phyloP scores from a whole-genome alignment of 2,113 vertebrate species.

The Cercopithecus mona region DNA sequence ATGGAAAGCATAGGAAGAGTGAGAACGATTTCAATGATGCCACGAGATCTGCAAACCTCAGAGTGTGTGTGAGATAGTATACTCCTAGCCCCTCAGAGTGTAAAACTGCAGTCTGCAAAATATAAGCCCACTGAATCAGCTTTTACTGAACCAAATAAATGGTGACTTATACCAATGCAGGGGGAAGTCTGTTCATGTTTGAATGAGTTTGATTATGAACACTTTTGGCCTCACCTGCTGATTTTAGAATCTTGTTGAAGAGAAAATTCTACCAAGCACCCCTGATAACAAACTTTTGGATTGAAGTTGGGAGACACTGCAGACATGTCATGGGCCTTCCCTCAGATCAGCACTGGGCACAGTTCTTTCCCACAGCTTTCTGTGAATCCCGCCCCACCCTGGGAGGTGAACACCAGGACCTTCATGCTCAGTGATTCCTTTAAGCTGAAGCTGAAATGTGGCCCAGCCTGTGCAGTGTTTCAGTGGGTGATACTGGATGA shows the following conservation, averaged over 20 bases:
- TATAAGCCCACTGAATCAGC: not conserved
- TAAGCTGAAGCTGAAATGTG: not conserved
- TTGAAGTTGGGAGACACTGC: not conserved
- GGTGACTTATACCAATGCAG: not conserved
- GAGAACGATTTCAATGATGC: not conserved
- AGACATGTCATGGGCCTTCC: fast-evolving
- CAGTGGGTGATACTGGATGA: not conserved
- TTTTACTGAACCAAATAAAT: not conserved
- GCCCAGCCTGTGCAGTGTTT: not conserved
- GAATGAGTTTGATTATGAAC: not conserved
- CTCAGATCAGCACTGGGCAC: no score
- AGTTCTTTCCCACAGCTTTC: not conserved
- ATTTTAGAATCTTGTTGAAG: not conserved
- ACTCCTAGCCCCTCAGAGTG: not conserved
- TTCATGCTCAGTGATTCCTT: not conserved
- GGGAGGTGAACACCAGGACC: not conserved
- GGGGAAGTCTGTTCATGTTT: not conserved
- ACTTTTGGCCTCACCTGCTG: not conserved
- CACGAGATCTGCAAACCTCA: not conserved
- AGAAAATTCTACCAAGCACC: not conserved
- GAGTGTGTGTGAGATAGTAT: not conserved
- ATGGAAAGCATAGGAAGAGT: not conserved
- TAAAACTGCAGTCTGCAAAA: not conserved
- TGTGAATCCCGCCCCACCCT: not conserved
- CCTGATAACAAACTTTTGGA: not conserved